phyloP scores from a whole-genome alignment of 30 jellyfish, hydroid and myxozoan species.

The Sanderia malayensis region DNA sequence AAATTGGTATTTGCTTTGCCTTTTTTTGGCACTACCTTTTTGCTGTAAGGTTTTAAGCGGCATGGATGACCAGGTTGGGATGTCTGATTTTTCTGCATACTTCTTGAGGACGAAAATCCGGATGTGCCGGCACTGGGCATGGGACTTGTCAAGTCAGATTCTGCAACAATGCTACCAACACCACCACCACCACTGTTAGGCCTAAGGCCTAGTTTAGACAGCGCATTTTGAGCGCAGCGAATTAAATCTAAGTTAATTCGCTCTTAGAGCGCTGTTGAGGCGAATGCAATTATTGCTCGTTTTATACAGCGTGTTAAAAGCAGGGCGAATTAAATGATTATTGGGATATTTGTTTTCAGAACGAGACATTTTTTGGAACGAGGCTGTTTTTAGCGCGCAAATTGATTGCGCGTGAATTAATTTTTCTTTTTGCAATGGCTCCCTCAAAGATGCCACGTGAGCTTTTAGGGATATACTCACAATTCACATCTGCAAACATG shows the following conservation, averaged over 20 bases:
- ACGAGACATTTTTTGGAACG: not conserved
- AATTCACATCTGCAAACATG: conserved; percentile 4
- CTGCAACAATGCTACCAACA: too few species aligned
- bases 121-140: too few species aligned
- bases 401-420: not conserved
- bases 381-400: conserved; percentile 11
- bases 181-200: not conserved
- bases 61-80: too few species aligned
- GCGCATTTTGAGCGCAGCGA: conserved; percentile 16
- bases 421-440: conserved; percentile 12
- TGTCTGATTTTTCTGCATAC: too few species aligned
- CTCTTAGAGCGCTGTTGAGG: conserved; percentile 21
- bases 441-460: conserved; percentile 18
- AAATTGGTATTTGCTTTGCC: too few species aligned
- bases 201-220: conserved; percentile 15
- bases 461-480: conserved; percentile 1
- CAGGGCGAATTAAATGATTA: not conserved
- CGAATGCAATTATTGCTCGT: conserved; percentile 3
- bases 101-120: too few species aligned
- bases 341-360: not conserved
- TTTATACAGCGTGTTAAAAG: conserved; percentile 7
- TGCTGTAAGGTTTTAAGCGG: too few species aligned
- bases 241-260: not conserved
- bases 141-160: too few species aligned
- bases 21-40: too few species aligned